These are phyloP conservation scores for Oscheius sp. DNA, from an alignment of 2,888 invertebrate genomes.

Conservation along the genomic window DNA sequence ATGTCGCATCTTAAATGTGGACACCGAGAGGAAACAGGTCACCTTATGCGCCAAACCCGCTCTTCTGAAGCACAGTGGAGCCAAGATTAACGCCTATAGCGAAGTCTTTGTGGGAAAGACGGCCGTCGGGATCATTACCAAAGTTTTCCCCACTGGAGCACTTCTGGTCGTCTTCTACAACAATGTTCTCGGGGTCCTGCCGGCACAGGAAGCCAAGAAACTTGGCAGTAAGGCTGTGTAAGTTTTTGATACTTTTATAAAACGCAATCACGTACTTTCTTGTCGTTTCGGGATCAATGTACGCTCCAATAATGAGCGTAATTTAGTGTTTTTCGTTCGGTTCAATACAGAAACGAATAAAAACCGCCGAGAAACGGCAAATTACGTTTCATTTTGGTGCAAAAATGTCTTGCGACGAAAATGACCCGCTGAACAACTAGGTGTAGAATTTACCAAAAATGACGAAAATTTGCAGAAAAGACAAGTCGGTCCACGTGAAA, in stretches of 20 bases:
- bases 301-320: background rate
- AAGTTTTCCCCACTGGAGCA: conserved; percentile 52
- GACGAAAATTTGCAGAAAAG: background rate
- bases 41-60: conserved; percentile 48
- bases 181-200: conserved; percentile 44
- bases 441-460: background rate
- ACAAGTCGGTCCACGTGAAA: conserved; percentile 19
- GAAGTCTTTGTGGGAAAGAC: conserved; percentile 42
- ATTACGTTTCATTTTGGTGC: too few relatives aligned
- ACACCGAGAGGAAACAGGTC: conserved; percentile 49
- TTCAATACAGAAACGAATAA: too few relatives aligned
- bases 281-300: too few relatives aligned
- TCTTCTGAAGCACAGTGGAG: conserved; percentile 20
- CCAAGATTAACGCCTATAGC: conserved; percentile 36
- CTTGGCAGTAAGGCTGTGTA: conserved; percentile 1
- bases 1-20: conserved; percentile 60
- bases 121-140: conserved; percentile 51
- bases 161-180: conserved; percentile 62
- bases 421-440: too few relatives aligned
- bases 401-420: too few relatives aligned
- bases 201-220: conserved; percentile 25
- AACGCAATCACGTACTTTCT: too few relatives aligned
- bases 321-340: background rate
- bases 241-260: background rate
- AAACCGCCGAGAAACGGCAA: too few relatives aligned